Percentiles rank a stretch among this genome's conserved stretches.
These are phyloP conservation scores for Rissa tridactyla DNA, from an alignment of 2,113 vertebrate genomes.

Conservation along the genomic window DNA sequence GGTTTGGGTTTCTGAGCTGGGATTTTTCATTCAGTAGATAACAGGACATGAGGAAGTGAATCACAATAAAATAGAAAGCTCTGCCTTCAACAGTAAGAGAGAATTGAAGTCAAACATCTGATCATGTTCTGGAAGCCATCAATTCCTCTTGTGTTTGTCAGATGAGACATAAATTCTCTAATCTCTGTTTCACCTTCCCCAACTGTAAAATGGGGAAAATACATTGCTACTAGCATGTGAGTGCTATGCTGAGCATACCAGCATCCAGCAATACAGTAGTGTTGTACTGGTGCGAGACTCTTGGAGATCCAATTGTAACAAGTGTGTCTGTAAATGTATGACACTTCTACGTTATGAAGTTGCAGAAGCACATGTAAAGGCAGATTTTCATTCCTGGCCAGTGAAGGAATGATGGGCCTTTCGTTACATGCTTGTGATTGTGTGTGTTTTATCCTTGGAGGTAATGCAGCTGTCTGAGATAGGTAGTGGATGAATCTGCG, in stretches of 20 bases:
- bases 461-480: background rate
- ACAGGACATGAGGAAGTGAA: rapidly evolving
- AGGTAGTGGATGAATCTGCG: background rate
- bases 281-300: background rate
- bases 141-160: background rate
- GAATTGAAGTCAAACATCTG: background rate
- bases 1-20: background rate
- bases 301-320: background rate
- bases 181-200: background rate
- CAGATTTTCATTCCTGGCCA: background rate
- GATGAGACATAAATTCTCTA: background rate
- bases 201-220: background rate
- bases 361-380: background rate
- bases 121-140: background rate
- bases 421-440: rapidly evolving
- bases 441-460: background rate
- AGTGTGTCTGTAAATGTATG: background rate
- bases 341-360: background rate
- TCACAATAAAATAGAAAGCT: background rate
- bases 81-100: background rate
- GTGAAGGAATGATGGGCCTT: background rate
- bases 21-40: background rate
- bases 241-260: background rate
- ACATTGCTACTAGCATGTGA: background rate
- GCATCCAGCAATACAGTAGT: background rate